Percentiles rank a stretch among this genome's conserved stretches.
Evolutionary conservation across 2,113 vertebrate species (phyloP).

Genomic region (Genyomyrus donnyi): DNA sequence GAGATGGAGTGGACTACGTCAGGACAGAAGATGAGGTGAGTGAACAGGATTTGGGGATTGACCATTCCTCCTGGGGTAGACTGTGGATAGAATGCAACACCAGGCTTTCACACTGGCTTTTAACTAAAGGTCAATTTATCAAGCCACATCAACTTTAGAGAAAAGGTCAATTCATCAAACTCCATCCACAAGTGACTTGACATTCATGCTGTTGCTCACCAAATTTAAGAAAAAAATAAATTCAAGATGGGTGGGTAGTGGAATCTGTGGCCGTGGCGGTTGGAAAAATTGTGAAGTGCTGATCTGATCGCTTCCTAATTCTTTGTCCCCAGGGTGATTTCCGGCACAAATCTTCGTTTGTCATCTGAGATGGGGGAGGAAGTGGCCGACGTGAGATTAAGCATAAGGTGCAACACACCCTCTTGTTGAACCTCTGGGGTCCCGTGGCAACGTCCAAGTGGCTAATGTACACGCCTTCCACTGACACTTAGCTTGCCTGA

Average conservation of each 20-base stretch:
- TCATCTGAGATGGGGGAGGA: slow-evolving; percentile 68
- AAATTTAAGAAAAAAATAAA: not conserved
- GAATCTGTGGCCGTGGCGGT: not conserved
- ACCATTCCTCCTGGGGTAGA: not conserved
- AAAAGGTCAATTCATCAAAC: not conserved
- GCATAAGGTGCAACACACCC: slow-evolving; percentile 45
- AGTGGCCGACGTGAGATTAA: slow-evolving; percentile 24
- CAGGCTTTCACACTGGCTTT: not conserved
- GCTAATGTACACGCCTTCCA: slow-evolving; percentile 37
- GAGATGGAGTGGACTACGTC: slow-evolving; percentile 87
- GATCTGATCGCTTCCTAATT: not conserved
- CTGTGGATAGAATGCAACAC: not conserved
- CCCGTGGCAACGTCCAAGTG: slow-evolving; percentile 35
- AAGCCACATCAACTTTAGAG: not conserved
- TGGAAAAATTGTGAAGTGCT: not conserved
- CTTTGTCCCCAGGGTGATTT: slow-evolving; percentile 78
- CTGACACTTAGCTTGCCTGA: slow-evolving; percentile 48
- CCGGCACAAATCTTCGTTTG: slow-evolving; percentile 96
- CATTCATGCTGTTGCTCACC: not conserved
- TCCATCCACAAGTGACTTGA: not conserved
- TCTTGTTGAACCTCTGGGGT: slow-evolving; percentile 42
- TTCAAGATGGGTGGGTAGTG: no score
- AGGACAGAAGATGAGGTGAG: slow-evolving; percentile 89
- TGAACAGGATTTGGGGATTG: not conserved
- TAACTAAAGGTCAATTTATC: not conserved